Conservation (phyloP, 2,888 invertebrate genomes). For the Trichopoda pennipes region DNA sequence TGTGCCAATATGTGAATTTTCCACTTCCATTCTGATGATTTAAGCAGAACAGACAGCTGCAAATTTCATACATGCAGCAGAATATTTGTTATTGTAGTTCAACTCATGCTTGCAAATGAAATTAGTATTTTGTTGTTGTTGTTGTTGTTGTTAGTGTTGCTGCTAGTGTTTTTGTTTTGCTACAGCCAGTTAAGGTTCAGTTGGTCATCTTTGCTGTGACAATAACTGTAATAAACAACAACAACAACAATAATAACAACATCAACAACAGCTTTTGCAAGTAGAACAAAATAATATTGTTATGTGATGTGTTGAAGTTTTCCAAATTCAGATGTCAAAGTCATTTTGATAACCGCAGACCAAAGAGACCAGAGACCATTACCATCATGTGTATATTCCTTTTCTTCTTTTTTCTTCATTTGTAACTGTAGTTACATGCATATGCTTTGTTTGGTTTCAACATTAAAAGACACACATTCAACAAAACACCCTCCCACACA, state of each 20-base stretch:
- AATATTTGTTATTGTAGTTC: constrained; percentile 9
- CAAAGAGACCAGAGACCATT: constrained; percentile 55
- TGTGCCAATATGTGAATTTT: neutral
- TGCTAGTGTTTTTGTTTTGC: constrained; percentile 5
- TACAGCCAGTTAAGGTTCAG: constrained; percentile 9
- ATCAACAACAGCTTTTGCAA: constrained; percentile 19
- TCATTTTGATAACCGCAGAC: constrained; percentile 64
- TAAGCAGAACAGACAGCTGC: neutral
- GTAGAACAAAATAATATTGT: constrained; percentile 21
- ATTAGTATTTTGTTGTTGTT: no score
- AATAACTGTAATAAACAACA: constrained; percentile 29
- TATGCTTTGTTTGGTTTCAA: neutral
- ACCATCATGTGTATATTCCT: constrained; percentile 25
- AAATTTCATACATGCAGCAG: neutral
- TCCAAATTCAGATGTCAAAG: constrained; percentile 66
- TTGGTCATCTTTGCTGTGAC: constrained; percentile 54
- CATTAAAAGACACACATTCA: neutral
- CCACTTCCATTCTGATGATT: constrained; percentile 11
- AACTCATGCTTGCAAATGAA: neutral
- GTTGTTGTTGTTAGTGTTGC: no score
- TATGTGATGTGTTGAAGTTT: constrained; percentile 55
- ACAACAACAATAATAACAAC: neutral
- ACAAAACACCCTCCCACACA: neutral
- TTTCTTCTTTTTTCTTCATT: neutral
- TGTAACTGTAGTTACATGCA: neutral